Conservation (phyloP, 1,140 invertebrate genomes). For the Hestina assimilis region DNA sequence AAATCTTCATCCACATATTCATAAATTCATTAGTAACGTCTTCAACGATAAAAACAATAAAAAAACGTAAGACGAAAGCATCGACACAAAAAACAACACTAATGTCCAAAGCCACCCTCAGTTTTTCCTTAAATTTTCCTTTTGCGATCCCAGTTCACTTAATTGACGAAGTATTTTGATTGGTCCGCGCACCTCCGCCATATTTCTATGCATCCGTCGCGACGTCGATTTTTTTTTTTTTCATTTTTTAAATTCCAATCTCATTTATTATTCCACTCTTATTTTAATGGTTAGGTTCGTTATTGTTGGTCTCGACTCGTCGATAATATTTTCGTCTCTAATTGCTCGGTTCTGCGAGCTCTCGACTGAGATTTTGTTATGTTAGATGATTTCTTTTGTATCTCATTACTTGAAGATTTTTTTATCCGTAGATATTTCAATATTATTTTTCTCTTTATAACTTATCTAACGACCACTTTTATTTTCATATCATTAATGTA, state of each 20-base stretch:
- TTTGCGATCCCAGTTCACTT: slow-evolving; percentile 74
- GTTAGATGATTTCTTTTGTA: slow-evolving; percentile 17
- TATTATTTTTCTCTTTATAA: not conserved
- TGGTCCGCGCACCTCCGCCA: slow-evolving; percentile 61
- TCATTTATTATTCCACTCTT: slow-evolving; percentile 74
- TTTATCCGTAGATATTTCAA: no score
- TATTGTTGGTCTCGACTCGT: slow-evolving; percentile 56
- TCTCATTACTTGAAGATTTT: slow-evolving; percentile 5
- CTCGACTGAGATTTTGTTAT: slow-evolving; percentile 13
- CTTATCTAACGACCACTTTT: no score
- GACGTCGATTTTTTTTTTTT: slow-evolving; percentile 54
- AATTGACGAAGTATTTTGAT: slow-evolving; percentile 78
- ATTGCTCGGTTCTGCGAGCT: slow-evolving; percentile 52
- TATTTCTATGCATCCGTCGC: slow-evolving; percentile 72
- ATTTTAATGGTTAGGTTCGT: slow-evolving; percentile 75
- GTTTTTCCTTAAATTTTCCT: slow-evolving; percentile 76
- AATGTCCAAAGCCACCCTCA: slow-evolving; percentile 59
- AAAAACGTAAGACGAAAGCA: not conserved
- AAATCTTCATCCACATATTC: no score
- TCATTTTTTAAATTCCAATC: slow-evolving; percentile 45
- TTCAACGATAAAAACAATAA: not conserved
- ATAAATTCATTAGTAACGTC: not conserved
- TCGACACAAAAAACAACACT: slow-evolving; percentile 28
- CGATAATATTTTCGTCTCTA: slow-evolving; percentile 68
- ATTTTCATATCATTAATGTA: no score